A percentile compares a stretch with the other conserved stretches of the same genome.
Conservation (phyloP, 1,140 invertebrate genomes). For the Phymorhynchus buccinoides region DNA sequence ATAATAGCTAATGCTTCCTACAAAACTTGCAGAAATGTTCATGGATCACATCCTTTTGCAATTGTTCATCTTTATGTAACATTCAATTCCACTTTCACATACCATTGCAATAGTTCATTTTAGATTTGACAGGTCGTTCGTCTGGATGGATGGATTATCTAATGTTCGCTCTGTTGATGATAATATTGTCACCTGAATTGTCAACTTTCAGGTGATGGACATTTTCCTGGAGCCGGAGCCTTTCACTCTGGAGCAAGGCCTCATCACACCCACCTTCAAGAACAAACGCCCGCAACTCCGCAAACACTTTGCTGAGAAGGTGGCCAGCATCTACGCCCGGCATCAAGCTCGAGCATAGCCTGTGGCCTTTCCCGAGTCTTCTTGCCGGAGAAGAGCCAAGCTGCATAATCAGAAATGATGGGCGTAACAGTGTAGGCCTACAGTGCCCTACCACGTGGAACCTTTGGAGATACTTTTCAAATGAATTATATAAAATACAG, state of each 20-base stretch:
- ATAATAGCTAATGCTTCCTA: no score
- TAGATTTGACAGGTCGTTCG: neutral
- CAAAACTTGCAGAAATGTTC: no score
- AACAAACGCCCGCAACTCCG: constrained; percentile 91
- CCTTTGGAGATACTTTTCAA: no score
- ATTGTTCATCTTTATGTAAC: neutral
- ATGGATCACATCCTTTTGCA: neutral
- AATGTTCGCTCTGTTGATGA: neutral
- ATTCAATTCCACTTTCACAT: neutral
- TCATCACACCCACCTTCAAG: constrained; percentile 96
- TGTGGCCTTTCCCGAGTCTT: neutral
- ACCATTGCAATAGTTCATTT: neutral
- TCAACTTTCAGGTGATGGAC: constrained; percentile 85
- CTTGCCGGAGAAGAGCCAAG: no score
- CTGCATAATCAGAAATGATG: no score
- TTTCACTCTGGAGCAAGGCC: constrained; percentile 95
- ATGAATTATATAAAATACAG: no score
- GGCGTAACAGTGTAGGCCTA: no score
- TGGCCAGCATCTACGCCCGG: constrained; percentile 26
- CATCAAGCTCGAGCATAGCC: neutral
- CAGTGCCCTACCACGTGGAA: no score
- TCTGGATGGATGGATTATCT: neutral
- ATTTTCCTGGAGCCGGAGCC: constrained; percentile 93
- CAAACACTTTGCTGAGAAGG: constrained; percentile 80
- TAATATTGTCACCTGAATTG: neutral